Percentiles rank a stretch among this genome's conserved stretches.
Conservation (phyloP, 2,797 vertebrate genomes). For the Phyllotis vaccarum region DNA sequence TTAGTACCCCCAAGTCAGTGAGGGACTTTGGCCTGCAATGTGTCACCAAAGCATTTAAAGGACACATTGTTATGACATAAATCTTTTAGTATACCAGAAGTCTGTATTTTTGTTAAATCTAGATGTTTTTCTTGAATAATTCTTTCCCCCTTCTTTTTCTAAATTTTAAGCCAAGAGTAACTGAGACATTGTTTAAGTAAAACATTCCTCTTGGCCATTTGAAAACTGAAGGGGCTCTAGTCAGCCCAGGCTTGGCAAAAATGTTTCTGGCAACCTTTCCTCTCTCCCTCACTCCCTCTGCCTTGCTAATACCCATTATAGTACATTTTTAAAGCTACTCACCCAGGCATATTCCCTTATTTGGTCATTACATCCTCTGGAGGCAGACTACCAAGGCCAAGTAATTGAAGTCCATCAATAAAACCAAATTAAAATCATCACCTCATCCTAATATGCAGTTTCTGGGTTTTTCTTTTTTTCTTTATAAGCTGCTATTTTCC, state of each 20-base stretch:
- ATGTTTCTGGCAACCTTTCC: neutral
- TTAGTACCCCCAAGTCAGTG: neutral
- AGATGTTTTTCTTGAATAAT: neutral
- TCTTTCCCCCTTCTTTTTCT: neutral
- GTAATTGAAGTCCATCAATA: neutral
- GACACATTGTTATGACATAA: neutral
- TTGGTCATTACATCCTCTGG: neutral
- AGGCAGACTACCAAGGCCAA: neutral
- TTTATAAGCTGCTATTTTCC: neutral
- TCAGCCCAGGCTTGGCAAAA: neutral
- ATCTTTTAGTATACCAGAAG: neutral
- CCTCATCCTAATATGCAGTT: neutral
- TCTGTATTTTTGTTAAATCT: neutral
- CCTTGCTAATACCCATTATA: neutral
- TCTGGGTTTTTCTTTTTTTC: neutral
- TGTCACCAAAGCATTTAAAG: neutral
- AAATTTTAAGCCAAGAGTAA: constrained; percentile 3
- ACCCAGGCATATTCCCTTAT: neutral
- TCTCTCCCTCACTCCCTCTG: neutral
- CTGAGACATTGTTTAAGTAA: neutral
- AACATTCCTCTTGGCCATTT: neutral
- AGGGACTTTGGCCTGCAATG: neutral
- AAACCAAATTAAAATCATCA: neutral
- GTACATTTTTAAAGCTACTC: neutral
- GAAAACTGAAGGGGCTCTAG: neutral